Conservation (phyloP, 2,113 vertebrate species). For the Columbina picui region DNA sequence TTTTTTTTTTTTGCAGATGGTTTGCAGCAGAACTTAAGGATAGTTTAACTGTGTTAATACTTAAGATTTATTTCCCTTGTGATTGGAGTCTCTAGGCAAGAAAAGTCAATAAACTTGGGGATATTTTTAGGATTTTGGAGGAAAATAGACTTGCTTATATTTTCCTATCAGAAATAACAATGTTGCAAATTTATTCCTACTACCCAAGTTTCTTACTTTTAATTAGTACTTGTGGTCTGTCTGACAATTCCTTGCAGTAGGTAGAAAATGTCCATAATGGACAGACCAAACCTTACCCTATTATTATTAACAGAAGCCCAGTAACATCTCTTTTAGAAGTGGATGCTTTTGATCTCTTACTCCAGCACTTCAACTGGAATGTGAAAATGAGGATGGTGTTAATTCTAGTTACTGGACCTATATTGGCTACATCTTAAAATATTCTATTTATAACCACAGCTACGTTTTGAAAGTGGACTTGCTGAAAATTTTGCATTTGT, state of each 20-base stretch:
- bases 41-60: background rate
- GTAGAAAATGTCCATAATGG: background rate
- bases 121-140: background rate
- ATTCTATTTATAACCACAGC: background rate
- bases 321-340: background rate
- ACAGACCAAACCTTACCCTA: background rate
- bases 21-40: background rate
- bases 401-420: background rate
- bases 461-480: background rate
- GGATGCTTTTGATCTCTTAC: background rate
- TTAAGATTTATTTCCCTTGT: background rate
- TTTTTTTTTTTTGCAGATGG: slow-evolving; percentile 4
- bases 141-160: background rate
- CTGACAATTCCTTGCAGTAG: background rate
- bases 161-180: background rate
- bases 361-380: rapidly evolving
- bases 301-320: background rate
- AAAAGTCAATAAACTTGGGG: background rate
- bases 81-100: background rate
- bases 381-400: background rate
- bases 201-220: background rate
- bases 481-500: background rate
- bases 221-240: background rate
- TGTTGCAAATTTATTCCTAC: background rate
- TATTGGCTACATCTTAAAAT: background rate